These are phyloP conservation scores for Epinotia ramella DNA, from an alignment of 2,888 invertebrate genomes.

Conservation along the genomic window DNA sequence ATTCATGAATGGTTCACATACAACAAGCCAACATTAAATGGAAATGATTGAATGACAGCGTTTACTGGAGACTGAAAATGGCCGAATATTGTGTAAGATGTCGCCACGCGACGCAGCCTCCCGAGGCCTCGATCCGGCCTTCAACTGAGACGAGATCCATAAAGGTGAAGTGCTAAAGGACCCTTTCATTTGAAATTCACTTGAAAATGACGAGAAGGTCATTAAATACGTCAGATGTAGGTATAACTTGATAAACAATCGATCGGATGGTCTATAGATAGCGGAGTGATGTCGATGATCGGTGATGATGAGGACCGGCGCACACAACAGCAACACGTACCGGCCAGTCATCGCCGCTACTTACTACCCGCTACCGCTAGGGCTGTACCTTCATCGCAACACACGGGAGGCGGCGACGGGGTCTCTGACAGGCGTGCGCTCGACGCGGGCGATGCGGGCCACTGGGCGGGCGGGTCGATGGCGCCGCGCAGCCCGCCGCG, in stretches of 20 bases:
- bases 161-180: background rate
- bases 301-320: conserved; percentile 32
- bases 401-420: conserved; percentile 55
- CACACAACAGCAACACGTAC: conserved; percentile 60
- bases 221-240: conserved; percentile 32
- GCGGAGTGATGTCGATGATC: conserved; percentile 17
- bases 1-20: conserved; percentile 17
- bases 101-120: conserved; percentile 7
- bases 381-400: conserved; percentile 82
- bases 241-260: conserved; percentile 35
- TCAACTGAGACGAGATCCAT: background rate
- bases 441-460: conserved; percentile 59
- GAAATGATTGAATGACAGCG: conserved; percentile 20
- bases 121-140: background rate
- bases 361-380: conserved; percentile 77
- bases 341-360: conserved; percentile 68
- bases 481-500: conserved; percentile 47
- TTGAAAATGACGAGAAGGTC: conserved; percentile 27
- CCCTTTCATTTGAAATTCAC: background rate
- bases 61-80: conserved; percentile 19
- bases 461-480: conserved; percentile 52
- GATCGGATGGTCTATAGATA: conserved; percentile 15
- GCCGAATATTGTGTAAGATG: conserved; percentile 37
- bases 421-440: conserved; percentile 48
- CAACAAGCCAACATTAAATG: conserved; percentile 20